A percentile compares a stretch with the other conserved stretches of the same genome.
Conservation (phyloP, 92 coral and sea anemone species). For the Porites evermanni region DNA sequence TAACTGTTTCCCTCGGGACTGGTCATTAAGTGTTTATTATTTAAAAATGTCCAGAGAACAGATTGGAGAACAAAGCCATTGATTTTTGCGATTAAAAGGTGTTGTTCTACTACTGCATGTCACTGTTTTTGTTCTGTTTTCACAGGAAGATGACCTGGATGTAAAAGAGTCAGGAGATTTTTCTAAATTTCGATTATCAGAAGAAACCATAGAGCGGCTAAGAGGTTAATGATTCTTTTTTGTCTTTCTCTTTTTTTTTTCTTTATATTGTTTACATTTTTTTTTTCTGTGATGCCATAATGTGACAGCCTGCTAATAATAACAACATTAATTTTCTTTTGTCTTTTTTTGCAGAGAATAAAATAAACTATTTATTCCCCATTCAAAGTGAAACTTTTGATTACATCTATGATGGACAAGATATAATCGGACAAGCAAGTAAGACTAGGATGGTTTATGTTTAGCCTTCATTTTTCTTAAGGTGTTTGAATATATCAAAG, state of each 20-base stretch:
- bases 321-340: no score
- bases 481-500: no score
- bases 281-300: no score
- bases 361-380: constrained; percentile 91
- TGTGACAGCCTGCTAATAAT: no score
- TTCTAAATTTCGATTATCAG: constrained; percentile 81
- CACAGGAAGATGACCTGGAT: constrained; percentile 31
- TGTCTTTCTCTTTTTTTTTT: background rate
- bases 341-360: constrained; percentile 69
- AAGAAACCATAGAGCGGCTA: constrained; percentile 66
- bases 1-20: no score
- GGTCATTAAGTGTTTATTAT: no score
- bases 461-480: background rate
- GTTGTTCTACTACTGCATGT: no score
- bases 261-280: no score
- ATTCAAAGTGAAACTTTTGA: constrained; percentile 94
- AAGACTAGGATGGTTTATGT: constrained; percentile 22
- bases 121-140: background rate
- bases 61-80: no score
- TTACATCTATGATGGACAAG: constrained; percentile 89
- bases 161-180: constrained; percentile 85
- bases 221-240: constrained; percentile 59
- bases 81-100: no score
- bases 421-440: constrained; percentile 99
- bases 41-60: no score